Base-by-base conservation (phyloP, 1,140 invertebrate species). In the Sycobia sp. region DNA sequence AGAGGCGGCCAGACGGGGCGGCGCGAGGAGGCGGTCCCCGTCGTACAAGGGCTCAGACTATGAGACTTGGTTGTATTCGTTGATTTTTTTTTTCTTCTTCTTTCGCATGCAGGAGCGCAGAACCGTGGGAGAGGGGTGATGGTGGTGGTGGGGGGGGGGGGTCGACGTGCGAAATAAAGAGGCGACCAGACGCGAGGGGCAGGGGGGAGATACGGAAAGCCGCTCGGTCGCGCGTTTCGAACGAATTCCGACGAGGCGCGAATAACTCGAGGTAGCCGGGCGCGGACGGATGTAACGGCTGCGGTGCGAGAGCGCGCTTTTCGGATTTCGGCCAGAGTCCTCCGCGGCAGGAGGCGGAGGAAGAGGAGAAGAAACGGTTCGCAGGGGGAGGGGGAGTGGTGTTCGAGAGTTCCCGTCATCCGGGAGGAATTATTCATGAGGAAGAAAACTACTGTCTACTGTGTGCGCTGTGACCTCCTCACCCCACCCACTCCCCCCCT, bases 261-360 rank as follows among this genome's bases (percentile, higher is more conserved):
- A 51, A 50, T 59, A 51, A 51, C 34, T 51, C n/a, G n/a, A n/a
- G n/a, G n/a, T n/a, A n/a, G n/a, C 41, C 34, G 49, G 46, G 50
- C 29, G 49, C 53, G 44, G 59, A 61, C 49, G 39, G 38, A 61
- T 53, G 49, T 54, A 61, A 54, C 38, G 58, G 10, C n/a, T 25
- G 34, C 22, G 9, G 7, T 9, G 59, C 27, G 0, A 11, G 8
- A 38, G 13, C 29, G 29, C 43, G 27, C 50, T 49, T 62, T 62
- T 55, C 51, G 41, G 49, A 61, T 54, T 61, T 53, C 59, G 49
- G 55, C 60, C 60, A 49, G 59, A 53, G 59, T 54, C 38, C 59
- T 60, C 16, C 39, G 47, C 18, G 13, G 41, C 18, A 38, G 18
- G 20, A 22, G 34, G 13, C 36, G 22, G 51, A 49, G 58, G 50